Conservation (phyloP, 1,140 invertebrate species). For the Pygmarrhopalites habei region DNA sequence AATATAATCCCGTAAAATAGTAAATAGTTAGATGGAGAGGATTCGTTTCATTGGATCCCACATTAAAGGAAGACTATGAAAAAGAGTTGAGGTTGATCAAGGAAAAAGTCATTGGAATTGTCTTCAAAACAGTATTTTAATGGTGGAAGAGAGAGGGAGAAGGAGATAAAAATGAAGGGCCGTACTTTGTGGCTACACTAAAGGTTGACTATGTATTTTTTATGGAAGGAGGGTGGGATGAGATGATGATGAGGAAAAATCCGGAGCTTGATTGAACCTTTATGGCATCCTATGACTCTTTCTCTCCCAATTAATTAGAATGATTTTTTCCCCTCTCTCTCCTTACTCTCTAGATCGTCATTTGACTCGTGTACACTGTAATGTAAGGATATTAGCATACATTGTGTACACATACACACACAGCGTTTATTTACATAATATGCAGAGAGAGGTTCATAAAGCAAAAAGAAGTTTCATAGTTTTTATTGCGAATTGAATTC, state of each 20-base stretch:
- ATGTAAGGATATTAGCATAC: too few relatives aligned
- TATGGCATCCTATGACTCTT: not conserved
- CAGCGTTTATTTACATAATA: not conserved
- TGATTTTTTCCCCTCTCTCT: not conserved
- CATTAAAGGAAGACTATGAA: too few relatives aligned
- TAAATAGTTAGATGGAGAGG: too few relatives aligned
- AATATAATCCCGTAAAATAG: too few relatives aligned
- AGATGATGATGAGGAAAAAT: not conserved
- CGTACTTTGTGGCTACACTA: not conserved
- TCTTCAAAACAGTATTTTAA: not conserved
- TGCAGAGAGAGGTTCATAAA: not conserved
- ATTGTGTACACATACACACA: not conserved
- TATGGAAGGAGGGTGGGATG: not conserved
- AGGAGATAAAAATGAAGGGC: not conserved
- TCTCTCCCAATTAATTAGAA: not conserved
- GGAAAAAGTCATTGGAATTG: not conserved
- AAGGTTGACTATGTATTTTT: not conserved
- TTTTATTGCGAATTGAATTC: not conserved
- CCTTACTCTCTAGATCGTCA: not conserved
- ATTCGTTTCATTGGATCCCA: too few relatives aligned
- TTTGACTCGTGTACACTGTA: not conserved
- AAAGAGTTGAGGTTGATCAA: too few relatives aligned
- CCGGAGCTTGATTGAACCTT: slow-evolving; percentile 1
- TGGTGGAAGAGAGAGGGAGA: not conserved
- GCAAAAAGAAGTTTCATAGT: not conserved